Evolutionary conservation across 2,797 vertebrate genomes (phyloP).

Genomic region (Liparis tanakae): DNA sequence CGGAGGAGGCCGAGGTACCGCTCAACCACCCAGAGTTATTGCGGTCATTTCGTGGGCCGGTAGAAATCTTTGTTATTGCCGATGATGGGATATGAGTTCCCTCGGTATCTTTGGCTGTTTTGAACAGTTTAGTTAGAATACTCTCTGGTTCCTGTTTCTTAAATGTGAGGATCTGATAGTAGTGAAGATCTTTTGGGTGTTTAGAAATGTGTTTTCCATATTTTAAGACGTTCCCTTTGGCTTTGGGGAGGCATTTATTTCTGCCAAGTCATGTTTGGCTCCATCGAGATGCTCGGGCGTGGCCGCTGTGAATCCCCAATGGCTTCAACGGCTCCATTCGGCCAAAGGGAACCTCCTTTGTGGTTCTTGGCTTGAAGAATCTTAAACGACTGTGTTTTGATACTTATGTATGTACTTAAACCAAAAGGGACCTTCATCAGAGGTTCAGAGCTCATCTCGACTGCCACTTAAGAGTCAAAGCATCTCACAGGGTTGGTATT

Average conservation of each 20-base stretch:
- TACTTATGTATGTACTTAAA: too few species aligned
- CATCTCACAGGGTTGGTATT: neutral
- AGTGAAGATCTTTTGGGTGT: neutral
- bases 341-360: neutral
- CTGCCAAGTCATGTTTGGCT: too few species aligned
- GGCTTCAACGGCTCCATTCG: neutral
- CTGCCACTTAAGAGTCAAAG: neutral
- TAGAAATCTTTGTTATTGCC: constrained; percentile 64
- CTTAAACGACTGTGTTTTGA: neutral
- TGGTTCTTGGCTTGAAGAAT: neutral
- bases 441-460: neutral
- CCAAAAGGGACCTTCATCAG: neutral
- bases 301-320: neutral
- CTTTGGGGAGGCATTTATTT: too few species aligned
- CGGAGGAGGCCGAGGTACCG: constrained; percentile 48
- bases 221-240: too few species aligned
- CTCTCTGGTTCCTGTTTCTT: neutral
- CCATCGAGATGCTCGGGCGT: neutral
- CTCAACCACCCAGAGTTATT: constrained; percentile 65
- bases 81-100: constrained; percentile 57
- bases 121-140: too few species aligned
- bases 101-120: constrained; percentile 42
- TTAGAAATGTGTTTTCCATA: too few species aligned
- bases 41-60: constrained; percentile 51
- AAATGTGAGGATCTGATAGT: too few species aligned